Percentiles rank a stretch among this genome's conserved stretches.
Conservation (phyloP, 2,797 vertebrate genomes). For the Notolepis coatsorum region DNA sequence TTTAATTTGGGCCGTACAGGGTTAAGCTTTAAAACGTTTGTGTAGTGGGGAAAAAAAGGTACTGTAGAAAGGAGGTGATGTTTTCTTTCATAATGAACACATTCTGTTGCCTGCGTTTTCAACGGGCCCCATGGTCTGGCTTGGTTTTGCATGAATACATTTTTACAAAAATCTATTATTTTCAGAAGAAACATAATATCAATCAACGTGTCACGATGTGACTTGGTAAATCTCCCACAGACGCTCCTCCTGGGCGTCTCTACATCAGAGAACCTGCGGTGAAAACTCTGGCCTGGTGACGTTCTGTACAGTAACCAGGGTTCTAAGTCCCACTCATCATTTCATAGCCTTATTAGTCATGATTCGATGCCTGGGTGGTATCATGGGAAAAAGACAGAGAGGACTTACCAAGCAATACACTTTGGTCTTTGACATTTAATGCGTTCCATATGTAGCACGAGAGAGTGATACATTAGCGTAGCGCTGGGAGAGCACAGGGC, state of each 20-base stretch:
- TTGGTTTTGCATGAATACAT: too few relatives aligned
- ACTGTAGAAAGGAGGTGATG: too few relatives aligned
- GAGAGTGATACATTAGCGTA: conserved; percentile 50
- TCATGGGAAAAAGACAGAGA: conserved; percentile 56
- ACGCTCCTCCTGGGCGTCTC: conserved; percentile 20
- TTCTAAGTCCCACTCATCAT: conserved; percentile 46
- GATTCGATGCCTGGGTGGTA: conserved; percentile 51
- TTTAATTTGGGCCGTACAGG: too few relatives aligned
- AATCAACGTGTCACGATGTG: conserved; percentile 14
- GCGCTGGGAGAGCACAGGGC: conserved; percentile 18
- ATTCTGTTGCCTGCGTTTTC: too few relatives aligned
- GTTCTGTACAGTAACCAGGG: conserved; percentile 14
- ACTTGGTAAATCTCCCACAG: conserved; percentile 40
- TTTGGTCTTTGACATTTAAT: conserved; percentile 54
- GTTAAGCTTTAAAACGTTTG: too few relatives aligned
- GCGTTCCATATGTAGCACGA: conserved; percentile 65
- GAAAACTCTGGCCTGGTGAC: conserved; percentile 22
- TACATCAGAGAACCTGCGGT: conserved; percentile 32
- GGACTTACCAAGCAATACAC: conserved; percentile 44
- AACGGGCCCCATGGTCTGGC: too few relatives aligned
- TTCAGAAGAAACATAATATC: not conserved
- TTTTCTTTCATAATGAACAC: too few relatives aligned
- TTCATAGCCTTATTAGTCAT: conserved; percentile 49
- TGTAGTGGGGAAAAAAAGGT: too few relatives aligned
- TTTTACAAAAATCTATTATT: too few relatives aligned